Percentiles rank a stretch among this genome's conserved stretches.
Conservation (phyloP, 2,888 invertebrate species). For the Ferdinandea cuprea region DNA sequence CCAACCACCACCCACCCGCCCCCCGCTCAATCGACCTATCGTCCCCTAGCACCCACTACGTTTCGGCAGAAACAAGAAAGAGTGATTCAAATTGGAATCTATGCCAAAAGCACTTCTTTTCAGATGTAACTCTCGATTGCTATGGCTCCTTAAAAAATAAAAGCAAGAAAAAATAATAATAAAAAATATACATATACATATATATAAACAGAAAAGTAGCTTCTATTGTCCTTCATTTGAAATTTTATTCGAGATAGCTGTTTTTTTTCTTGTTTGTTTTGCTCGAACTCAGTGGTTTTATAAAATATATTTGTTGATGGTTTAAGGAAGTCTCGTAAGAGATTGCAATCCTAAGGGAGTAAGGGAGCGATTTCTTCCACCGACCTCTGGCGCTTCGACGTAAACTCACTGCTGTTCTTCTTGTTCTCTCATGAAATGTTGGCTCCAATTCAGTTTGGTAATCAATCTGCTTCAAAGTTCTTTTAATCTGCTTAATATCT, state of each 20-base stretch:
- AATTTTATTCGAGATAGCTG: background rate
- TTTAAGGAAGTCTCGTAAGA: too few relatives aligned
- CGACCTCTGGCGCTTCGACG: too few relatives aligned
- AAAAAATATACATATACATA: constrained; percentile 22
- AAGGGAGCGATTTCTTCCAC: too few relatives aligned
- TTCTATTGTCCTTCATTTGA: constrained; percentile 53
- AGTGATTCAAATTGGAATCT: constrained; percentile 73
- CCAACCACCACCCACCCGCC: background rate
- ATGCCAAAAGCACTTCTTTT: constrained; percentile 59
- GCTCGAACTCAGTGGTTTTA: too few relatives aligned
- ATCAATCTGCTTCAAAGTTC: too few relatives aligned
- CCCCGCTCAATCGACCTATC: background rate
- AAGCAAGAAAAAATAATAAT: background rate
- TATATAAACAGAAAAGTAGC: constrained; percentile 50
- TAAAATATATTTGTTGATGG: too few relatives aligned
- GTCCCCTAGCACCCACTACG: background rate
- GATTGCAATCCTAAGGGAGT: too few relatives aligned
- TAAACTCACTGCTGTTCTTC: too few relatives aligned
- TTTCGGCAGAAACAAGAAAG: constrained; percentile 35
- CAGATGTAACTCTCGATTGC: constrained; percentile 37
- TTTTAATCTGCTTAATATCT: too few relatives aligned
- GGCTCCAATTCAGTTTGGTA: too few relatives aligned
- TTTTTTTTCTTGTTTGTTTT: too few relatives aligned
- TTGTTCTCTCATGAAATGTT: too few relatives aligned
- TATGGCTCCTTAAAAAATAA: constrained; percentile 24